Evolutionary conservation across 2,797 vertebrate genomes (phyloP).

Genomic region (Scyliorhinus canicula): DNA sequence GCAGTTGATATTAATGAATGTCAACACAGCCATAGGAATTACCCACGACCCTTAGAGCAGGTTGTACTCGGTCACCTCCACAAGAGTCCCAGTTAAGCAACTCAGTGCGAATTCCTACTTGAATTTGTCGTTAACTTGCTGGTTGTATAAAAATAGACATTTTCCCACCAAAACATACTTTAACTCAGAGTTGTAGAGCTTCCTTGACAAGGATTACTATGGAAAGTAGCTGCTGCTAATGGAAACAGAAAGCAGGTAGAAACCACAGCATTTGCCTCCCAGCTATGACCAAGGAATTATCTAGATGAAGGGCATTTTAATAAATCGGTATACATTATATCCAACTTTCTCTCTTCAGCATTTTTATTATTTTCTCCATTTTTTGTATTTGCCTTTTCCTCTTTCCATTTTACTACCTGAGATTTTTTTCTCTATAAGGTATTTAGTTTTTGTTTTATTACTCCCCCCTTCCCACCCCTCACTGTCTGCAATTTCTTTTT

Average conservation of each 20-base stretch:
- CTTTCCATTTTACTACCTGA: background rate
- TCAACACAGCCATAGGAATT: background rate
- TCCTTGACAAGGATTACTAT: background rate
- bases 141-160: slow-evolving; percentile 9
- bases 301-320: background rate
- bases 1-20: background rate
- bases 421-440: background rate
- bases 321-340: background rate
- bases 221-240: no score
- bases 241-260: background rate
- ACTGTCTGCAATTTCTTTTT: background rate
- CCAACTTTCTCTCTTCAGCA: background rate
- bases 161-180: background rate
- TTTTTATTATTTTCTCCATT: background rate
- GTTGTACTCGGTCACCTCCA: background rate
- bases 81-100: background rate
- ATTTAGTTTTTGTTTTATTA: background rate
- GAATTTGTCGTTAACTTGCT: background rate
- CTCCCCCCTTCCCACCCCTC: background rate
- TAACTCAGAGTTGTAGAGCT: background rate
- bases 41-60: background rate
- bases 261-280: background rate
- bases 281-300: background rate
- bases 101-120: background rate
- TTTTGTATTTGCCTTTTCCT: background rate